Percentiles rank a stretch among this genome's conserved stretches.
Evolutionary conservation across 1,140 invertebrate genomes (phyloP).

Genomic region (Conopomorpha cramerella): DNA sequence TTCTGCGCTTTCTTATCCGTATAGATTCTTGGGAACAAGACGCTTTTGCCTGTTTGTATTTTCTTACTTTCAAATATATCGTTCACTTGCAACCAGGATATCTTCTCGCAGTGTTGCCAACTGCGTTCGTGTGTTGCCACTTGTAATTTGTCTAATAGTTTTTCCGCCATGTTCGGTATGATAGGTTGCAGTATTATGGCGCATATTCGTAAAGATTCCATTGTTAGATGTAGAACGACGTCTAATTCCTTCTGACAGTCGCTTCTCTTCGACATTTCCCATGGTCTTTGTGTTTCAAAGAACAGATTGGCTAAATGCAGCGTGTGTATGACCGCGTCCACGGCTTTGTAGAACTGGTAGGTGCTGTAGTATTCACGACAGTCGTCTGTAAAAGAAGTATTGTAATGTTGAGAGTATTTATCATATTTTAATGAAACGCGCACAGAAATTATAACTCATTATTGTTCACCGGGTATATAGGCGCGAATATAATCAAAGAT

Average conservation of each 20-base stretch:
- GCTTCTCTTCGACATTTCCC: conserved; percentile 70
- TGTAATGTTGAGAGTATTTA: too few species aligned
- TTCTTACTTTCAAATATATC: conserved; percentile 33
- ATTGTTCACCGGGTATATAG: too few species aligned
- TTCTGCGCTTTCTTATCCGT: conserved; percentile 26
- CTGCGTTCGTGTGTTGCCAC: conserved; percentile 36
- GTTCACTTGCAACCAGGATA: conserved; percentile 29
- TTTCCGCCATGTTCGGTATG: conserved; percentile 71
- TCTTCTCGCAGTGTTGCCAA: conserved; percentile 29
- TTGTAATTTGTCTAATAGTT: conserved; percentile 71
- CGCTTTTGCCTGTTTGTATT: conserved; percentile 37
- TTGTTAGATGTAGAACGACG: conserved; percentile 76
- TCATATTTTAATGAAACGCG: too few species aligned
- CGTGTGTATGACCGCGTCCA: conserved; percentile 75
- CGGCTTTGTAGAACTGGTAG: conserved; percentile 83
- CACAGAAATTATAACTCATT: too few species aligned
- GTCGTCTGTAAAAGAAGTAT: conserved; percentile 48
- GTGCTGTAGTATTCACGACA: conserved; percentile 72
- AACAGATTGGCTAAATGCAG: conserved; percentile 83
- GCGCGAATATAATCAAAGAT: too few species aligned
- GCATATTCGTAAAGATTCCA: conserved; percentile 82
- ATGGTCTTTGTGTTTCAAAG: conserved; percentile 84
- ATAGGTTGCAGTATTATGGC: conserved; percentile 84
- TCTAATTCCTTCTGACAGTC: conserved; percentile 64
- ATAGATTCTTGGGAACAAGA: conserved; percentile 40